Evolutionary conservation across 2,888 invertebrate genomes (phyloP).

Genomic region (Timema podura): DNA sequence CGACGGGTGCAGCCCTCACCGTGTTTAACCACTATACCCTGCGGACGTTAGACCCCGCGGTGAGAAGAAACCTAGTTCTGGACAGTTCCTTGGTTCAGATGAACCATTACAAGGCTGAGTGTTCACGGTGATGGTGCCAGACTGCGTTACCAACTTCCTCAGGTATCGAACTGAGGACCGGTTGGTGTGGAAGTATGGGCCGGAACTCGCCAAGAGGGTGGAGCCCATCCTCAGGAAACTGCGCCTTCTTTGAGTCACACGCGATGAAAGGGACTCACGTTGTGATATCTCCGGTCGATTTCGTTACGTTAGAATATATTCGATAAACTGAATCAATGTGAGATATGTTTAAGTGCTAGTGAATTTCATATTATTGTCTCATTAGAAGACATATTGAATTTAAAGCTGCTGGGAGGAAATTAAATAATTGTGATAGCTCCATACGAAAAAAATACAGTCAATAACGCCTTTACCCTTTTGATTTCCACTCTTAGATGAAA

Average conservation of each 20-base stretch:
- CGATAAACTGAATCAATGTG: too few relatives aligned
- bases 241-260: neutral
- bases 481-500: too few relatives aligned
- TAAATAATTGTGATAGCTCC: too few relatives aligned
- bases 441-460: too few relatives aligned
- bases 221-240: constrained; percentile 12
- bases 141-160: constrained; percentile 18
- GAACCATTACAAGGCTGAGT: constrained; percentile 60
- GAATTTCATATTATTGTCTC: too few relatives aligned
- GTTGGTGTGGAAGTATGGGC: constrained; percentile 14
- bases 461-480: too few relatives aligned
- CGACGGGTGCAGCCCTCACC: constrained; percentile 59
- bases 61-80: constrained; percentile 55
- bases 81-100: constrained; percentile 57
- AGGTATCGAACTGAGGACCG: constrained; percentile 13
- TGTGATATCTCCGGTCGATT: too few relatives aligned
- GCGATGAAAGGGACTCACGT: too few relatives aligned
- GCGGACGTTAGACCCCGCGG: constrained; percentile 52
- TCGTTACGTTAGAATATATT: too few relatives aligned
- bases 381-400: too few relatives aligned
- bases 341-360: too few relatives aligned
- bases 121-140: constrained; percentile 31
- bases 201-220: neutral
- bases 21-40: constrained; percentile 75
- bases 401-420: too few relatives aligned